These are phyloP conservation scores for Mirounga angustirostris DNA, from an alignment of 2,113 vertebrate species.

Conservation along the genomic window DNA sequence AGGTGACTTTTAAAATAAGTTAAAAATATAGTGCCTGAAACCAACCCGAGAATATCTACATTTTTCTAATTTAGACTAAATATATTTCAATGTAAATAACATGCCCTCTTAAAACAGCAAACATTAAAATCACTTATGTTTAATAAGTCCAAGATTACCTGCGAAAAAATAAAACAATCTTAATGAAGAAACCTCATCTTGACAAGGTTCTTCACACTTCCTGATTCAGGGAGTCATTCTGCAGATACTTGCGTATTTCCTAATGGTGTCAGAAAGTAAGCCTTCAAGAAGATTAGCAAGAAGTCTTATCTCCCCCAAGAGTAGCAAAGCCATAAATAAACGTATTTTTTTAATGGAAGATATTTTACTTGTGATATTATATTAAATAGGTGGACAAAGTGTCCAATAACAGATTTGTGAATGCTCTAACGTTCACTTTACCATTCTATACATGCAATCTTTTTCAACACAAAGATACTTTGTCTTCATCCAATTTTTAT, in stretches of 20 bases:
- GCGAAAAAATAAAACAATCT: conserved; percentile 48
- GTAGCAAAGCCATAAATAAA: conserved; percentile 50
- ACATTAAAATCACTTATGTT: conserved; percentile 48
- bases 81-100: conserved; percentile 36
- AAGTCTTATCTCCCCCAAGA: not conserved
- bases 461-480: conserved; percentile 35
- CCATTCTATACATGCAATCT: not conserved
- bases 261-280: not conserved
- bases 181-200: conserved; percentile 7
- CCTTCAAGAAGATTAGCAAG: not conserved
- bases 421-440: not conserved
- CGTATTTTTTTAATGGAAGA: conserved; percentile 34
- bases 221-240: not conserved
- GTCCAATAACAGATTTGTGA: not conserved
- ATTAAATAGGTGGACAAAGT: not conserved
- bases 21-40: conserved; percentile 47
- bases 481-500: conserved; percentile 43
- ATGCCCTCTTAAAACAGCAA: conserved; percentile 47
- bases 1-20: conserved; percentile 45
- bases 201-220: not conserved
- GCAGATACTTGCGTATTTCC: conserved; percentile 33
- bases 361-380: not conserved
- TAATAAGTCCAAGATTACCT: conserved; percentile 51
- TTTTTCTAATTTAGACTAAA: conserved; percentile 58
- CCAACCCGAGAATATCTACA: not conserved